Evolutionary conservation across 2,113 vertebrate genomes (phyloP), one percentile per base, ranked within the genome.

Genomic region (Apaloderma vittatum): DNA sequence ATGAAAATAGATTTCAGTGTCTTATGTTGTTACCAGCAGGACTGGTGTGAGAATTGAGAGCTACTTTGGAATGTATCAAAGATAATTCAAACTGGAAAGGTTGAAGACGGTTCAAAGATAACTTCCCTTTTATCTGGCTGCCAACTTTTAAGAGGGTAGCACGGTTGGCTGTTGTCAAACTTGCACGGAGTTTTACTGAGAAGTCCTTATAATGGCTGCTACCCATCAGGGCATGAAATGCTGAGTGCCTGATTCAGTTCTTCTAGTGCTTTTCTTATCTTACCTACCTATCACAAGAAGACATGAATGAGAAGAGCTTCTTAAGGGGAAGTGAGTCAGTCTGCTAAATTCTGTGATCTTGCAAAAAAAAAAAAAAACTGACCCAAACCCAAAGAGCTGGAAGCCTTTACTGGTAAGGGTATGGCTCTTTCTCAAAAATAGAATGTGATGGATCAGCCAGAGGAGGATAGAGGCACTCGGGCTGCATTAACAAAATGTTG

Each of bases 51-150:
- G 73, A 95, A 94, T 96, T 80, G 90, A 90, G 95, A 92, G 87
- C 81, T 96, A 54, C 93, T 96, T 96, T 93, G 88, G 94, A 84
- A 96, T 93, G 91, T 94, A 6, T 77, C 86, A 78, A 83, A 88
- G 83, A 77, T 77, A 94, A 95, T 78, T 81, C 65, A 73, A 78
- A 72, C 65, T 82, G 84, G 30, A 93, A 93, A 90, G 86, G 91
- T 72, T 85, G 87, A 91, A 89, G 89, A 65, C 84, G 61, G 76
- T 92, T 95, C 91, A 94, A 94, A 91, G 93, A 95, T 65, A 94
- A 84, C 68, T 71, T 71, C 23, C 37, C 65, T 65, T 80, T 86
- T 54, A 79, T 83, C 51, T 88, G 49, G 24, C 67, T 92, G 83
- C 86, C 89, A 83, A 0, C 22, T 91, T 59, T 45, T 63, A 34